Conservation (phyloP, 64 coral and sea anemone genomes). For the Actinia tenebrosa region DNA sequence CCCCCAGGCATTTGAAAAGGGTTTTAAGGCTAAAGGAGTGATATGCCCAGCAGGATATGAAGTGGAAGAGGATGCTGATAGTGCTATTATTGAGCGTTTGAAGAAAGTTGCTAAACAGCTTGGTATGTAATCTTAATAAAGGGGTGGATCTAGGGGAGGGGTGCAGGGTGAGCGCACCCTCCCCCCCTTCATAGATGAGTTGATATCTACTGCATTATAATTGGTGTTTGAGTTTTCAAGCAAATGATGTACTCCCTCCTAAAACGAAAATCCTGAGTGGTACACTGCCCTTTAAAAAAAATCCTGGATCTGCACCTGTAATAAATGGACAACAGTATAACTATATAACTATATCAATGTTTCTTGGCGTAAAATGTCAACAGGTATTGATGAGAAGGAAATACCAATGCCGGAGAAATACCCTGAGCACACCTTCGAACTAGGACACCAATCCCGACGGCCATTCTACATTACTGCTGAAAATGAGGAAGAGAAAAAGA, state of each 20-base stretch:
- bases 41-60: conserved; percentile 81
- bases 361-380: too few species aligned
- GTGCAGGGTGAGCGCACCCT: too few species aligned
- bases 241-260: too few species aligned
- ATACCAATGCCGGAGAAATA: conserved; percentile 46
- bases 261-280: too few species aligned
- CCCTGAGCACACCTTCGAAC: conserved; percentile 79
- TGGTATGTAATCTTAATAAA: conserved; percentile 30
- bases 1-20: conserved; percentile 70
- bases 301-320: too few species aligned
- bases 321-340: too few species aligned
- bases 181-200: too few species aligned
- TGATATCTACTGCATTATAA: too few species aligned
- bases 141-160: too few species aligned
- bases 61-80: conserved; percentile 55
- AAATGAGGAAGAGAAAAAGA: conserved; percentile 77
- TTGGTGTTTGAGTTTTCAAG: too few species aligned
- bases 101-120: conserved; percentile 72
- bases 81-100: conserved; percentile 44
- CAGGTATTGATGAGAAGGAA: conserved; percentile 69
- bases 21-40: conserved; percentile 78
- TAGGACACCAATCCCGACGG: conserved; percentile 56
- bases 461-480: conserved; percentile 75
- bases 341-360: too few species aligned
- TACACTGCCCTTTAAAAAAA: background rate